Evolutionary conservation across 2,113 vertebrate genomes (phyloP), one percentile per base, ranked within the genome.

Genomic region (Gambusia affinis): DNA sequence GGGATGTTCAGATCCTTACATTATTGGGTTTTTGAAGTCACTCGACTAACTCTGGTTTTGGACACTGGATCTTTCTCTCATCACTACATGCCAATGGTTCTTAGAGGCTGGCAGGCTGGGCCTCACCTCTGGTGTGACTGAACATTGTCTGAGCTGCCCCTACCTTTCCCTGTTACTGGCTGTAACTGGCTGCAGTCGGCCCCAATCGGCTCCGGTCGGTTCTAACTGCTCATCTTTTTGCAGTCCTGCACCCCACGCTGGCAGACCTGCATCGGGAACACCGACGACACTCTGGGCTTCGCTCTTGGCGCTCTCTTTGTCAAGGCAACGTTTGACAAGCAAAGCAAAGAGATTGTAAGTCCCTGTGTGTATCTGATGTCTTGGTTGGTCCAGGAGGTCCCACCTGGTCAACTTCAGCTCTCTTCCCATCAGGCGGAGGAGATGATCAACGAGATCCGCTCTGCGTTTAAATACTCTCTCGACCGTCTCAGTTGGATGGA

Each of bases 221-320:
- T 65, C 0, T 67, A 39, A 29, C 51, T 60, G 70, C 28, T 65
- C 65, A 0, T 82, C 42, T 24, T 79, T 78, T 80, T 76, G 19
- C 86, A 99, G 98, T 98, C 98, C 39, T 99, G 98, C 80, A 96
- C 95, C 0, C 98, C 98, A 0, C 96, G 98, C 72, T 99, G 98
- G 98, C 98, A 99, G 94, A 98, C 97, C 19, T 99, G 98, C 73
- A 97, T 99, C 73, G 97, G 95, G 67, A 97, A 97, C 92, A 97
- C 98, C 0, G 98, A 99, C 0, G 97, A 99, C 77, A 99, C 97
- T 0, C 92, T 99, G 81, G 98, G 98, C 83, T 99, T 99, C 4
- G 98, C 98, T 1, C 85, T 99, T 60, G 98, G 98, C 3, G 96
- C 98, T 3, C 95, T 99, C 67, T 99, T 99, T 0, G 97, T 99